Evolutionary conservation across 2,888 invertebrate species (phyloP), one percentile per base, ranked within the genome.

Genomic region (Alviniconcha strummeri): DNA sequence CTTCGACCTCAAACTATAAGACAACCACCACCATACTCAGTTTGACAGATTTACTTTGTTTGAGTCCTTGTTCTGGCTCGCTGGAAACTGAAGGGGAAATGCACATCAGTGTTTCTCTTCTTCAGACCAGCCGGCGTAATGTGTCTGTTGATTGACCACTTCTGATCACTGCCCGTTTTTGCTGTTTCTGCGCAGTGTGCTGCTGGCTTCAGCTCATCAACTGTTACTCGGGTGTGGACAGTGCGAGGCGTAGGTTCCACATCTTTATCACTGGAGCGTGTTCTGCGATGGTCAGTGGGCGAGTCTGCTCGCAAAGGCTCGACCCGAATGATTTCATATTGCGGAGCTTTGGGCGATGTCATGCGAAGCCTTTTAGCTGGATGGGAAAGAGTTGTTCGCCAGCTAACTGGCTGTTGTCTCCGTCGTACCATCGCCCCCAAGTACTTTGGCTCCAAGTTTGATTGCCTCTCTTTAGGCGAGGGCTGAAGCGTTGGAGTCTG

Each of bases 341-440:
- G 84, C 0, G 71, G 78, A 9, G 81, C 55, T 13, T 79, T 78
- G n/a, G n/a, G 17, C 5, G 13, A 11, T n/a, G 56, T 57, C 15
- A 19, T 36, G 54, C 69, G 69, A 52, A 56, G 19, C 19, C 74
- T 78, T 64, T 69, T 82, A 4, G 52, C 4, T 8, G 80, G 55
- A 8, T n/a, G 64, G 52, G 13, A 15, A 11, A 5, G 52, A 5
- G 17, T n/a, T 17, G 60, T 15, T 13, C 64, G 36, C 78, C 78
- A 78, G 77, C 19, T 77, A 52, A 67, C 56, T n/a, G 80, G 36
- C 36, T 36, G 19, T 13, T 15, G 79, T 36, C 84, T 56, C 13
- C 84, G 78, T 13, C 82, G 79, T 9, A 84, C 84, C 84, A 82
- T 82, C 9, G 84, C 84, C 57, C 78, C 55, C 74, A 82, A 52